Conservation (phyloP, 2,797 vertebrate species). For the Leuciscus waleckii region DNA sequence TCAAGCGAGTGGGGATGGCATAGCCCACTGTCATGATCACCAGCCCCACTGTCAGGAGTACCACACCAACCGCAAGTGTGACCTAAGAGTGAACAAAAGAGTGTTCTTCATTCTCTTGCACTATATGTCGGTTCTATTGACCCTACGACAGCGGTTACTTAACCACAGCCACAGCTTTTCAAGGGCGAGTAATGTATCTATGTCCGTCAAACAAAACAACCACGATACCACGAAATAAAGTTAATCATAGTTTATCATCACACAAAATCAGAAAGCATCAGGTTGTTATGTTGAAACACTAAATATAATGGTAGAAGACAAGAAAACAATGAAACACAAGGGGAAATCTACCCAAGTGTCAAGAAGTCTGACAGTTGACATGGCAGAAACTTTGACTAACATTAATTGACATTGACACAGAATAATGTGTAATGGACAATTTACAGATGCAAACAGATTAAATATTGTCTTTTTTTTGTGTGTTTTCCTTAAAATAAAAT, state of each 20-base stretch:
- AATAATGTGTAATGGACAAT: not conserved
- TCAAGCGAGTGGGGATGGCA: conserved; percentile 86
- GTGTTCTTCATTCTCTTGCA: not conserved
- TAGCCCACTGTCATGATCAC: conserved; percentile 87
- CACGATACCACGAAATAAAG: too few relatives aligned
- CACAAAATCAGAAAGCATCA: not conserved
- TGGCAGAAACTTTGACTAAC: not conserved
- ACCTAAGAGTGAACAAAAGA: conserved; percentile 75
- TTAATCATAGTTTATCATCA: not conserved
- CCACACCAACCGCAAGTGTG: conserved; percentile 83
- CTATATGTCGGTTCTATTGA: not conserved
- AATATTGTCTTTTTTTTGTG: not conserved
- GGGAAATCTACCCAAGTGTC: not conserved
- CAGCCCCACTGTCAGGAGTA: conserved; percentile 70
- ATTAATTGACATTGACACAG: not conserved
- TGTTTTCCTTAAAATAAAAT: not conserved
- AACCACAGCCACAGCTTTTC: not conserved
- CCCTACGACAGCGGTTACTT: not conserved
- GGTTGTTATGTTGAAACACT: not conserved
- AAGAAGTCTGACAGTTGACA: not conserved
- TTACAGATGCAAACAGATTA: not conserved
- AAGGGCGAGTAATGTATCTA: not conserved
- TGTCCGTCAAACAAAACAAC: not conserved
- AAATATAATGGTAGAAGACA: not conserved
- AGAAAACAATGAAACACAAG: not conserved